Conservation (phyloP, 2,113 vertebrate species). For the Mormyrus lacerda region DNA sequence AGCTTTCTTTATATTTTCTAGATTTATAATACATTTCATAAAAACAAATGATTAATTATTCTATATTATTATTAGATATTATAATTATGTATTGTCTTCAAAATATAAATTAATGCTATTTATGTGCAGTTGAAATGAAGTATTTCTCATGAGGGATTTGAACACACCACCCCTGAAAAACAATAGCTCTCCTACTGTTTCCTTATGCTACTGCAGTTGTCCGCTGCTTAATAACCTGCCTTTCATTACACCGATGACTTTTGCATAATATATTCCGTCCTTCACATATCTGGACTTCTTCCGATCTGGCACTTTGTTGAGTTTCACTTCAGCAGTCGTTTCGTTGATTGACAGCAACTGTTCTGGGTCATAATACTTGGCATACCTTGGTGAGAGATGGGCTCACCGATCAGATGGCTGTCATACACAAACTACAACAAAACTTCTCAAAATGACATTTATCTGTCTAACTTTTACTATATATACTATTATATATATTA, state of each 20-base stretch:
- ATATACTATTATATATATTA: not conserved
- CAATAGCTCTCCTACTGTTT: not conserved
- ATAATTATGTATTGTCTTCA: not conserved
- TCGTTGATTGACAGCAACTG: conserved; percentile 61
- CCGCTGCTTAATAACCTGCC: conserved; percentile 54
- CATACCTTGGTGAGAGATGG: conserved; percentile 58
- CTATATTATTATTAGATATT: not conserved
- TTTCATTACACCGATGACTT: conserved; percentile 68
- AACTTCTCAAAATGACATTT: not conserved
- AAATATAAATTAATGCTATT: not conserved
- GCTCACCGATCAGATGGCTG: not conserved
- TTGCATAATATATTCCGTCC: conserved; percentile 71
- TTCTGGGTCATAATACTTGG: conserved; percentile 61
- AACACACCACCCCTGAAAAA: not conserved
- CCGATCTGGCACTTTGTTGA: conserved; percentile 54
- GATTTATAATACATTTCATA: not conserved
- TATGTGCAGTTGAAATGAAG: not conserved
- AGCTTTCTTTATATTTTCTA: not conserved
- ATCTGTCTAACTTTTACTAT: too few relatives aligned
- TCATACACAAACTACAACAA: not conserved
- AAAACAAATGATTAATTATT: not conserved
- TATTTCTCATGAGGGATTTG: not conserved
- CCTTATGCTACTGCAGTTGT: not conserved
- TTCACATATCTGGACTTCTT: conserved; percentile 54
- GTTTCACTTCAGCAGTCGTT: conserved; percentile 58